phyloP scores from a whole-genome alignment of 2,797 vertebrate genomes.

The Pterois miles region DNA sequence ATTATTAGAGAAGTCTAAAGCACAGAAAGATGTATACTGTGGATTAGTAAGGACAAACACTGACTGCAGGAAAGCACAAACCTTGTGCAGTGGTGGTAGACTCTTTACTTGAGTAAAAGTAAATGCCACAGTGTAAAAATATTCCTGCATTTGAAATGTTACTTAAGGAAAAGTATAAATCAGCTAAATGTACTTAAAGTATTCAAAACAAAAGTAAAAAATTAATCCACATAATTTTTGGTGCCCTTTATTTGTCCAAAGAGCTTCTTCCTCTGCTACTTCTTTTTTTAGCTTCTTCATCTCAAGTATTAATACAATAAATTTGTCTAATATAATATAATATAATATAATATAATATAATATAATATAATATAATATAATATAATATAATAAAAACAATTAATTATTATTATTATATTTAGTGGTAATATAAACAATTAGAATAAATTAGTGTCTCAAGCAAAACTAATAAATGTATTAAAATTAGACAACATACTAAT shows the following conservation, averaged over 20 bases:
- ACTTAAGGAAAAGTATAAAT: not conserved
- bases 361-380: no score
- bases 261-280: not conserved
- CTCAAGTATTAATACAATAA: not conserved
- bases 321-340: no score
- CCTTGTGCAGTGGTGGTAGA: not conserved
- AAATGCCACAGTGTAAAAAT: not conserved
- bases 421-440: not conserved
- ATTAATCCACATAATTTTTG: not conserved
- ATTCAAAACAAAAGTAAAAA: not conserved
- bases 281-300: not conserved
- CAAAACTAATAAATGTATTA: not conserved
- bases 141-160: not conserved
- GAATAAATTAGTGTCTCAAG: not conserved
- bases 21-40: constrained; percentile 36
- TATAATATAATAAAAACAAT: no score
- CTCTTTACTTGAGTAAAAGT: not conserved
- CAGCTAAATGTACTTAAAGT: not conserved
- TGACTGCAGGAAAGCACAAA: constrained; percentile 19
- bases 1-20: constrained; percentile 25
- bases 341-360: no score
- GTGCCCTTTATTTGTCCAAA: not conserved
- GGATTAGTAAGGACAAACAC: constrained; percentile 29
- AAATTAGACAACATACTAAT: not conserved
- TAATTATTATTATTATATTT: not conserved